Evolutionary conservation across 2,113 vertebrate genomes (phyloP).

Genomic region (Rhadina sibilatrix): DNA sequence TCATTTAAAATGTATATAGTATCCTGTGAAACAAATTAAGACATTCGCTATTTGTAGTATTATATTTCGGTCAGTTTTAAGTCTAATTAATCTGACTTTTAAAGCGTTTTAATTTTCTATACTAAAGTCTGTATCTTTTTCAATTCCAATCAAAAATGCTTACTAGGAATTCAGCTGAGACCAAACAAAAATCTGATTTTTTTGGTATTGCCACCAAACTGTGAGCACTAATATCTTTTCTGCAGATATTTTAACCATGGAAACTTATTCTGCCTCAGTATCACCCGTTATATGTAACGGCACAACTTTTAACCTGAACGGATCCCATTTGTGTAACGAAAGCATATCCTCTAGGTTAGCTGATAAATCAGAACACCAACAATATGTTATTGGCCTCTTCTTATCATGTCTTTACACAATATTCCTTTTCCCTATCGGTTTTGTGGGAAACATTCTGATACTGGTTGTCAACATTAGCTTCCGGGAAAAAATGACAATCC

Average conservation of each 20-base stretch:
- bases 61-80: not conserved
- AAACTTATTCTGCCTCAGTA: constrained; percentile 66
- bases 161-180: not conserved
- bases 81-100: not conserved
- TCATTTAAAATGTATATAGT: not conserved
- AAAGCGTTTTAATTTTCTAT: not conserved
- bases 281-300: constrained; percentile 74
- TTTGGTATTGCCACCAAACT: not conserved
- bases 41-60: not conserved
- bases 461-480: constrained; percentile 93
- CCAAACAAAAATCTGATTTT: not conserved
- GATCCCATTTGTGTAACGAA: constrained; percentile 72
- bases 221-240: not conserved
- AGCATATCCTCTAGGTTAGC: constrained; percentile 39
- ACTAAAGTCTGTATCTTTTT: not conserved
- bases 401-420: constrained; percentile 94
- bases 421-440: constrained; percentile 95
- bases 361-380: constrained; percentile 78
- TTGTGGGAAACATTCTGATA: constrained; percentile 94
- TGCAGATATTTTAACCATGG: constrained; percentile 70
- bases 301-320: constrained; percentile 70
- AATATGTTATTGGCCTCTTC: constrained; percentile 88
- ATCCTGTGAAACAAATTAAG: not conserved
- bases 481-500: constrained; percentile 96
- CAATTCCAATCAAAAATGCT: not conserved